Conservation (phyloP, 2,888 invertebrate genomes). For the Synergus umbraculus region DNA sequence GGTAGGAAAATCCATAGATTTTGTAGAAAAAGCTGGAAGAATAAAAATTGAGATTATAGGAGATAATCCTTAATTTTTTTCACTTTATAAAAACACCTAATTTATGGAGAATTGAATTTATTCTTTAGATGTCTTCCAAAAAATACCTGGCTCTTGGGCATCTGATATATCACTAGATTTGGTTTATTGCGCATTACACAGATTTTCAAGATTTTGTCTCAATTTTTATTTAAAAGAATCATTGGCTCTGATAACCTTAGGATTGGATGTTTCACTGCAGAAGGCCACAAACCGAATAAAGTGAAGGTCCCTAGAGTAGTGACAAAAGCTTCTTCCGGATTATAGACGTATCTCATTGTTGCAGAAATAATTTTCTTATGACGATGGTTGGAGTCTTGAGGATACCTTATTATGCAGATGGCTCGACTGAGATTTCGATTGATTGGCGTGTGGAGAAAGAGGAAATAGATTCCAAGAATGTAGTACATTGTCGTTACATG, state of each 20-base stretch:
- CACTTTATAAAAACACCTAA: background rate
- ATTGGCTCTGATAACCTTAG: conserved; percentile 15
- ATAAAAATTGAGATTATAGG: background rate
- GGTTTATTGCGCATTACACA: background rate
- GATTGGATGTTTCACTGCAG: conserved; percentile 14
- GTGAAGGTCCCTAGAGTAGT: conserved; percentile 11
- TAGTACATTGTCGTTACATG: background rate
- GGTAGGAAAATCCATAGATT: conserved; percentile 22
- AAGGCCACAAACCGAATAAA: conserved; percentile 35
- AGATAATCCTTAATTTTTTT: background rate
- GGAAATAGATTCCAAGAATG: background rate
- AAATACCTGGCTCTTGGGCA: background rate
- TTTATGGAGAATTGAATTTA: background rate
- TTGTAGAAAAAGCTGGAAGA: background rate
- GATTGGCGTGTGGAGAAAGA: background rate
- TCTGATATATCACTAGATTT: background rate
- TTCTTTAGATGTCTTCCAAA: background rate
- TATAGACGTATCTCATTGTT: conserved; percentile 10
- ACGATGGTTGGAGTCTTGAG: background rate
- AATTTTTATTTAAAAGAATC: background rate
- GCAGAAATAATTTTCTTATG: background rate
- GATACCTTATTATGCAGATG: background rate
- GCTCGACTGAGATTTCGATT: background rate
- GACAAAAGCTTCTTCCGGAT: conserved; percentile 20
- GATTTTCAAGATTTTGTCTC: background rate